Conservation (phyloP, 1,140 invertebrate species). For the Dendrolimus punctatus region DNA sequence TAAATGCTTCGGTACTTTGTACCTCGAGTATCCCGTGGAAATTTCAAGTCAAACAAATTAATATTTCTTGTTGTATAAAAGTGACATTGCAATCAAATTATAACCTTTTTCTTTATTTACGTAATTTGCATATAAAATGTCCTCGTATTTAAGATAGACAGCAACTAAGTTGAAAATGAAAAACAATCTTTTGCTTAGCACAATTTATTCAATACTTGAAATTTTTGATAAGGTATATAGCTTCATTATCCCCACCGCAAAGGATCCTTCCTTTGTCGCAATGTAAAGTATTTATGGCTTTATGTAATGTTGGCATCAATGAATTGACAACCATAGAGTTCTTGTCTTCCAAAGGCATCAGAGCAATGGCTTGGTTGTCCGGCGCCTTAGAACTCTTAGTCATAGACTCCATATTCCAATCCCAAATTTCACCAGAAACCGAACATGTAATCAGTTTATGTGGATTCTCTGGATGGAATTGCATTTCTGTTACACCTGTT, state of each 20-base stretch:
- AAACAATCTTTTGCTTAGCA: not conserved
- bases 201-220: conserved; percentile 50
- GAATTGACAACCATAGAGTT: conserved; percentile 81
- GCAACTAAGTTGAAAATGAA: not conserved
- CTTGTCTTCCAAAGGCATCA: conserved; percentile 76
- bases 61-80: too few relatives aligned
- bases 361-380: conserved; percentile 75
- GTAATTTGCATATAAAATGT: too few relatives aligned
- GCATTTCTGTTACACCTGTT: conserved; percentile 81
- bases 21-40: too few relatives aligned
- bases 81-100: too few relatives aligned
- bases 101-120: too few relatives aligned
- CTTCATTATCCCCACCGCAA: conserved; percentile 89
- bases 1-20: too few relatives aligned
- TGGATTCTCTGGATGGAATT: conserved; percentile 87
- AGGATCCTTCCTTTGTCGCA: conserved; percentile 80
- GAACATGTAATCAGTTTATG: conserved; percentile 88
- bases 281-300: conserved; percentile 86
- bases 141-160: not conserved
- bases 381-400: conserved; percentile 50
- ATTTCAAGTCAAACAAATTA: too few relatives aligned
- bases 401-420: conserved; percentile 80
- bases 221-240: conserved; percentile 82
- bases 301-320: conserved; percentile 79
- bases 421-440: conserved; percentile 86